A percentile compares a stretch with the other conserved stretches of the same genome.
phyloP scores from a whole-genome alignment of 2,888 invertebrate genomes.

The Conus canariensis region DNA sequence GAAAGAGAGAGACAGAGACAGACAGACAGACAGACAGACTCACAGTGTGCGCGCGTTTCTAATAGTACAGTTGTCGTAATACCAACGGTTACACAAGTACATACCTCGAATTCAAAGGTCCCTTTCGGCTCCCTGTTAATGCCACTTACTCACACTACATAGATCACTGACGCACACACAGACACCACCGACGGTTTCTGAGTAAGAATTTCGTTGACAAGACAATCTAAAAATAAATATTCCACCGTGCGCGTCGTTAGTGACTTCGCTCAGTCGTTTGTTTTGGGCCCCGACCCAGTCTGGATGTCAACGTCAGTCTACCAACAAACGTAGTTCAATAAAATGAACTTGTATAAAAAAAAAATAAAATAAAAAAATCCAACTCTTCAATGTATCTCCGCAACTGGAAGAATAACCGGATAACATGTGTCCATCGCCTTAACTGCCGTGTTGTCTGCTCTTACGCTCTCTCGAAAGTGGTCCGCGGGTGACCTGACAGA shows the following conservation, averaged over 20 bases:
- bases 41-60: too few species aligned
- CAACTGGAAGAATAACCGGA: too few species aligned
- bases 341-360: too few species aligned
- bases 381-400: background rate
- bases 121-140: too few species aligned
- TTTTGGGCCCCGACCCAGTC: too few species aligned
- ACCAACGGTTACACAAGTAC: too few species aligned
- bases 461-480: background rate
- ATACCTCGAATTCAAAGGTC: too few species aligned
- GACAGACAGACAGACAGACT: too few species aligned
- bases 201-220: background rate
- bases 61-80: too few species aligned
- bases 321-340: too few species aligned
- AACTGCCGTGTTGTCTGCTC: background rate
- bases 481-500: slow-evolving; percentile 23
- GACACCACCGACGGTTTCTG: background rate
- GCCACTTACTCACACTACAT: background rate
- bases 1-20: too few species aligned
- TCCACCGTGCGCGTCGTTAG: background rate
- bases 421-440: background rate
- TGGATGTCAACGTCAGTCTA: background rate
- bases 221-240: background rate
- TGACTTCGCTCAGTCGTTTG: background rate
- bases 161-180: background rate
- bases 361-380: background rate